Evolutionary conservation across 2,797 vertebrate species (phyloP).

Genomic region (Argya squamiceps): DNA sequence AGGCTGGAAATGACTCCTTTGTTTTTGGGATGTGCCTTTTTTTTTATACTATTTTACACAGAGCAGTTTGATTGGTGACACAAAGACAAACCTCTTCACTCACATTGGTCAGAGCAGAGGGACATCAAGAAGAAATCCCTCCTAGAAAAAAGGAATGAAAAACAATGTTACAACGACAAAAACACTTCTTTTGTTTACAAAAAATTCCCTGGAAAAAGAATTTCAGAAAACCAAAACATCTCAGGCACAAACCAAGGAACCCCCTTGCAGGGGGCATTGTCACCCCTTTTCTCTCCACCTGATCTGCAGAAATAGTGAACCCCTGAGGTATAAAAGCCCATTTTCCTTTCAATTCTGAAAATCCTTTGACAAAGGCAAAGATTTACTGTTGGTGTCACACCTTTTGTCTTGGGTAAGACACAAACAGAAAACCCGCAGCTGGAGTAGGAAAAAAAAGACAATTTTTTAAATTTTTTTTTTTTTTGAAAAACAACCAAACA

Average conservation of each 20-base stretch:
- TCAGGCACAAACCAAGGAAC: background rate
- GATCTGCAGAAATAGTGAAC: background rate
- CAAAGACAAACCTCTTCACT: too few species aligned
- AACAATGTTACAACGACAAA: too few species aligned
- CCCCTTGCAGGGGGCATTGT: background rate
- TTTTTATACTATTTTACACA: too few species aligned
- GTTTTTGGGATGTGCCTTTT: too few species aligned
- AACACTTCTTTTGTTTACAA: too few species aligned
- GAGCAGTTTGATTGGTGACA: too few species aligned
- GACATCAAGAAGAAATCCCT: too few species aligned
- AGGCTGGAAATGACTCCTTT: too few species aligned
- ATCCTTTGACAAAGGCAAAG: background rate
- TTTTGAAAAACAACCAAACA: background rate
- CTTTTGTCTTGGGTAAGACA: background rate
- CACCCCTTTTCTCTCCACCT: background rate
- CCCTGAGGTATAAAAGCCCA: background rate
- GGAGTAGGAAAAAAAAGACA: background rate
- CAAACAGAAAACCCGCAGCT: background rate
- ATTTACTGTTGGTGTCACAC: background rate
- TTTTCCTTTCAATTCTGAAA: background rate
- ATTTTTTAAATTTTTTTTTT: background rate
- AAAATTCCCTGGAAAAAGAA: too few species aligned
- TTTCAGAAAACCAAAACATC: too few species aligned
- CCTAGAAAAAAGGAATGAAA: too few species aligned
- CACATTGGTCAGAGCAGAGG: too few species aligned